Conservation (phyloP, 1,140 invertebrate genomes). For the Saccostrea glomerata region DNA sequence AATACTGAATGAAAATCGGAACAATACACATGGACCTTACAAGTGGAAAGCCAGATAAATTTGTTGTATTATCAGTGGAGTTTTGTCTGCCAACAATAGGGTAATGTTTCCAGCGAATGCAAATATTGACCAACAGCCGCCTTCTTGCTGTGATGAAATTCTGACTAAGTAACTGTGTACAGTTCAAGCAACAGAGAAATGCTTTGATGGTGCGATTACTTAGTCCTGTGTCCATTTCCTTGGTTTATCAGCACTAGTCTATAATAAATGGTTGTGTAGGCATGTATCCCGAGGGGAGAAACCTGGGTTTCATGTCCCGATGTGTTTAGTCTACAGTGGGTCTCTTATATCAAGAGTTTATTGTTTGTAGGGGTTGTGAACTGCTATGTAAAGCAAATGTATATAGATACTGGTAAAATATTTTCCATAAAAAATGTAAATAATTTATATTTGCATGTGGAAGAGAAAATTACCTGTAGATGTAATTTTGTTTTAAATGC, state of each 20-base stretch:
- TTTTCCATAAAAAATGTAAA: no score
- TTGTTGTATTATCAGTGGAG: conserved; percentile 14
- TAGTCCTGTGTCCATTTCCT: conserved; percentile 22
- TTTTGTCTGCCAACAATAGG: conserved; percentile 23
- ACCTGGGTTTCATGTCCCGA: not conserved
- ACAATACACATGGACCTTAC: not conserved
- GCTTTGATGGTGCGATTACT: conserved; percentile 32
- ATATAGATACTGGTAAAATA: no score
- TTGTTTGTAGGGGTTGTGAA: conserved; percentile 1
- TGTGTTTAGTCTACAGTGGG: not conserved
- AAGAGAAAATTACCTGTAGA: no score
- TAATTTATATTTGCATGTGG: no score
- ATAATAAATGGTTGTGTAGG: conserved; percentile 25
- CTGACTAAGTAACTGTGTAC: conserved; percentile 3
- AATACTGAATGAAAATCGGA: conserved; percentile 21
- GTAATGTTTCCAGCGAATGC: conserved; percentile 16
- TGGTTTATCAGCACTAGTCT: conserved; percentile 23
- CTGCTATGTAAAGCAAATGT: no score
- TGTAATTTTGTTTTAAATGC: no score
- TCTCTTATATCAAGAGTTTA: not conserved
- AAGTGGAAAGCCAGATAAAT: conserved; percentile 9
- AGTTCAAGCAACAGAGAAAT: conserved; percentile 23
- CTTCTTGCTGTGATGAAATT: conserved; percentile 24
- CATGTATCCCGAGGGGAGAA: conserved; percentile 10
- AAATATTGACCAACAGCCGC: conserved; percentile 33